These are phyloP conservation scores for Callipepla squamata DNA, from an alignment of 2,113 vertebrate species.

Conservation along the genomic window DNA sequence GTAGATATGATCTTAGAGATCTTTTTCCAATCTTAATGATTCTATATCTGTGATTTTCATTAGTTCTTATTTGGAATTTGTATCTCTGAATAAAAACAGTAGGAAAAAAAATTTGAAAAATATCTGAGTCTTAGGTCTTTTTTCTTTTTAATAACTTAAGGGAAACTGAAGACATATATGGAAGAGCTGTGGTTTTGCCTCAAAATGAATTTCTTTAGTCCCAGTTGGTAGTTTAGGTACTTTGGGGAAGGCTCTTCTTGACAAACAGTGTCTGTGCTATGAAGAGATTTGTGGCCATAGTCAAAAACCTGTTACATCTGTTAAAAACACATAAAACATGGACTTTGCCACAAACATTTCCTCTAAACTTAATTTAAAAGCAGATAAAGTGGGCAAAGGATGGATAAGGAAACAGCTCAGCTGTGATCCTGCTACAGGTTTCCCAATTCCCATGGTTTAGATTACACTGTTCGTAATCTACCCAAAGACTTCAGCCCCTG, in stretches of 20 bases:
- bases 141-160: neutral
- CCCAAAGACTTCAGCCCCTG: neutral
- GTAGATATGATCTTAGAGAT: too few species aligned
- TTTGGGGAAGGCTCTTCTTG: neutral
- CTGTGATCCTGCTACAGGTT: neutral
- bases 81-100: neutral
- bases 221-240: neutral
- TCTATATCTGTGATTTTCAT: neutral
- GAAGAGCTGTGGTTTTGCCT: neutral
- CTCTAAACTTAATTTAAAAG: neutral
- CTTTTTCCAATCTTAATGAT: too few species aligned
- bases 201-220: neutral
- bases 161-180: neutral
- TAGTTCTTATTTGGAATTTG: neutral
- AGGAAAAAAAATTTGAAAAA: neutral
- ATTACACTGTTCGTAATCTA: accelerated
- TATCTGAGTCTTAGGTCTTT: neutral
- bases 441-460: neutral
- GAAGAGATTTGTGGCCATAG: neutral
- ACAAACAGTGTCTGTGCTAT: accelerated
- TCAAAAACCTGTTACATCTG: neutral
- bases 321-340: neutral
- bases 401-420: neutral
- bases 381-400: neutral
- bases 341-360: neutral